Base-by-base conservation (phyloP, 2,888 invertebrate species). In the Vannuccia rotundouncinata region DNA sequence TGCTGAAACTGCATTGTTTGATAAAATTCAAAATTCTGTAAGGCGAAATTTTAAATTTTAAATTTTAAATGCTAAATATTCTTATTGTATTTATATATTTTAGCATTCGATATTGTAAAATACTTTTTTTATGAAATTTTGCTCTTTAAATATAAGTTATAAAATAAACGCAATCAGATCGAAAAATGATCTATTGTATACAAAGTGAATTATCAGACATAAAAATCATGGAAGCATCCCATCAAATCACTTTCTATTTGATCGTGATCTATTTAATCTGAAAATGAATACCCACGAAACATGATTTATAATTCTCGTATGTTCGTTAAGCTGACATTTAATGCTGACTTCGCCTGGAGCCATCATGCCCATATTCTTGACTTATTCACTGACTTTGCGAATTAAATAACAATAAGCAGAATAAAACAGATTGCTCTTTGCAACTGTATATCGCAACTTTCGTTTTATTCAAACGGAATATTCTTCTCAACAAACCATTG, bases 241-340 rank as follows among this genome's bases (percentile, higher is more conserved):
- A 45, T 17, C 45, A 45, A 45, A 45, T 45, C 45, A 45, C 45
- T 45, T 45, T 45, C 45, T 17, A n/a, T n/a, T 45, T 45, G 45
- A 45, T 45, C 45, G 45, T 45, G 45, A 45, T 45, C 45, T 45
- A 45, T 45, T 45, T 17, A 45, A 45, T 13, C 5, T 17, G 45
- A 17, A 5, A 45, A 45, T 45, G 5, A 45, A 45, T 45, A 22
- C 66, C 5, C 25, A 66, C 45, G 17, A 66, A 66, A 66, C 22
- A 22, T 66, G 66, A 66, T 66, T 66, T 66, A 66, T 66, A 66
- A 22, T 66, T 66, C 66, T 27, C 22, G 13, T 22, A 2, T 13
- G 13, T 66, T 66, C 25, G 66, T 66, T 66, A 17, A 66, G 5
- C 25, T 66, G 66, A 66, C 66, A 66, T 66, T 66, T 66, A 66